A percentile compares a stretch with the other conserved stretches of the same genome.
These are phyloP conservation scores for Canis aureus DNA, from an alignment of 2,113 vertebrate species.

Conservation along the genomic window DNA sequence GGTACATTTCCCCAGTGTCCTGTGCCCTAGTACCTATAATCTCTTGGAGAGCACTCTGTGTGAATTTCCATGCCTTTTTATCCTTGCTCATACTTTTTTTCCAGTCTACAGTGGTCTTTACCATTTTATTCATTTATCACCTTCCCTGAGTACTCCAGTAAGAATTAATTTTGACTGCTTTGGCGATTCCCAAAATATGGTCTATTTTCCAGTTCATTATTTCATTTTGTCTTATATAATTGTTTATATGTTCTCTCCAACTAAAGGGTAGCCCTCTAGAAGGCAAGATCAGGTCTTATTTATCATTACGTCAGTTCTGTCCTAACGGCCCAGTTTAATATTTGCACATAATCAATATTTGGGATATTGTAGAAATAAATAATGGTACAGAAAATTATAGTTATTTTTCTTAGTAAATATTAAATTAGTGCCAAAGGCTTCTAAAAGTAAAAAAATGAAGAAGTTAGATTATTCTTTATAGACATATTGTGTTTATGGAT, in stretches of 20 bases:
- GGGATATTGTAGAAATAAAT: constrained; percentile 42
- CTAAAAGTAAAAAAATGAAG: constrained; percentile 37
- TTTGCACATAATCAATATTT: not conserved
- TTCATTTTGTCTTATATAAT: constrained; percentile 16
- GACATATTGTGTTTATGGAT: not conserved
- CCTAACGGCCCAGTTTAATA: not conserved
- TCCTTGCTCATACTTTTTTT: not conserved
- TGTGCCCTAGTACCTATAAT: not conserved
- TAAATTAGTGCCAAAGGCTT: constrained; percentile 47
- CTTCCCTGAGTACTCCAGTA: not conserved
- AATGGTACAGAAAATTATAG: not conserved
- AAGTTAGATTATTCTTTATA: not conserved
- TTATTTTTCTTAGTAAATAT: constrained; percentile 46
- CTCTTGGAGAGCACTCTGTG: not conserved
- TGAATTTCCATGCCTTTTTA: not conserved
- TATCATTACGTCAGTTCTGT: not conserved
- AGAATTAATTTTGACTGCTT: not conserved
- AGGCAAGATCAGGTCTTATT: not conserved
- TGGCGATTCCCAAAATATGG: not conserved
- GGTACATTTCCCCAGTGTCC: not conserved
- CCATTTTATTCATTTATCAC: not conserved
- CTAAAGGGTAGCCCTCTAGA: not conserved
- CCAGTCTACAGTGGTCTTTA: not conserved
- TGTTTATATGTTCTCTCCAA: not conserved
- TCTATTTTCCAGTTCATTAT: constrained; percentile 11